Percentiles rank a stretch among this genome's conserved stretches.
Conservation (phyloP, 2,797 vertebrate species). For the Enteromius trimaculatus region DNA sequence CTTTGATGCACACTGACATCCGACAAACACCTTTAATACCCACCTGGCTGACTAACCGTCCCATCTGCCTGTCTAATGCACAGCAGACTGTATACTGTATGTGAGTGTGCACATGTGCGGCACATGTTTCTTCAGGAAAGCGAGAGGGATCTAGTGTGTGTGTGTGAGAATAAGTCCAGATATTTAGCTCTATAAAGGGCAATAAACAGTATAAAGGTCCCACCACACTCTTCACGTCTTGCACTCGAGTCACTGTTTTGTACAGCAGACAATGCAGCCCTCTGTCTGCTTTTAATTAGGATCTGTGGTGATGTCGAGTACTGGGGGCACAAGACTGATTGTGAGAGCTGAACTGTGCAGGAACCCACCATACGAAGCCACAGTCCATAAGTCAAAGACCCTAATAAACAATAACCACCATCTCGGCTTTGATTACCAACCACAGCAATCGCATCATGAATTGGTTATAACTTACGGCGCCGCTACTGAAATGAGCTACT, state of each 20-base stretch:
- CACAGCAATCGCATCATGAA: conserved; percentile 23
- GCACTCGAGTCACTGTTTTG: conserved; percentile 31
- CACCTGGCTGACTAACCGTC: conserved; percentile 33
- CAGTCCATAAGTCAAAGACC: background rate
- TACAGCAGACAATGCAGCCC: conserved; percentile 29
- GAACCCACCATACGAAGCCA: conserved; percentile 23
- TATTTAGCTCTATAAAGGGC: conserved; percentile 29
- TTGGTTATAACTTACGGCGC: conserved; percentile 8
- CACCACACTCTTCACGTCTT: conserved; percentile 4
- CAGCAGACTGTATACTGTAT: conserved; percentile 21
- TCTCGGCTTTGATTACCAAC: conserved; percentile 35
- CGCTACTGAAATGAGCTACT: conserved; percentile 21
- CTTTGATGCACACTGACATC: conserved; percentile 35
- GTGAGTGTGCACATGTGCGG: conserved; percentile 15
- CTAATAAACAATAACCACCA: conserved; percentile 39
- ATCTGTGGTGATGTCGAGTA: conserved; percentile 36
- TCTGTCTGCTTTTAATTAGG: conserved; percentile 47
- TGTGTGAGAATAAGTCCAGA: conserved; percentile 8
- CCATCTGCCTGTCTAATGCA: conserved; percentile 43
- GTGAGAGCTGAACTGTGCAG: conserved; percentile 34
- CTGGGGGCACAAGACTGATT: conserved; percentile 28
- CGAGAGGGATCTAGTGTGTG: background rate
- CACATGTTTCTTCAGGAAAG: conserved; percentile 15
- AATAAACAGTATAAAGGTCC: conserved; percentile 30
- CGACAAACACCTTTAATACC: conserved; percentile 38